Evolutionary conservation across 2,888 invertebrate species (phyloP).

Genomic region (Drosophila rubida): DNA sequence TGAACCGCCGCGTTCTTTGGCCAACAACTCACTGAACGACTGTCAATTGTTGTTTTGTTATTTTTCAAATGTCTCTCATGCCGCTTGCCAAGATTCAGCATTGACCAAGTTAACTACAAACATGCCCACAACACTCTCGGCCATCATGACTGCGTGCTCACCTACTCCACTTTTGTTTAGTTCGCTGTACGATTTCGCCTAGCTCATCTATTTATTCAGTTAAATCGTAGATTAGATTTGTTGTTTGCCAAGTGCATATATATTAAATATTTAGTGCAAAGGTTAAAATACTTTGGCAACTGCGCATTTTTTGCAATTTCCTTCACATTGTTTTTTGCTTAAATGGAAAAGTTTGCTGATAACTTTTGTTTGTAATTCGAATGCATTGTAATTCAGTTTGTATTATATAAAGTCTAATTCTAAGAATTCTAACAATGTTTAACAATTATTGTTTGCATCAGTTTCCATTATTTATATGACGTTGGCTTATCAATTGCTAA

Average conservation of each 20-base stretch:
- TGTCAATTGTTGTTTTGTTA: conserved; percentile 45
- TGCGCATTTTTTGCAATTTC: not conserved
- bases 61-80: conserved; percentile 47
- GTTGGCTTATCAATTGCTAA: not conserved
- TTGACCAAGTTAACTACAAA: conserved; percentile 68
- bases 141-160: conserved; percentile 8
- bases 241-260: not conserved
- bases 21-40: conserved; percentile 60
- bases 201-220: conserved; percentile 46
- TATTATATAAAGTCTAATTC: not conserved
- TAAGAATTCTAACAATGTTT: not conserved
- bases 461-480: not conserved
- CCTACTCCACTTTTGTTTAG: conserved; percentile 35
- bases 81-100: conserved; percentile 62
- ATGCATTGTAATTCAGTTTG: not conserved
- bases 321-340: not conserved
- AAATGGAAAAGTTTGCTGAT: not conserved
- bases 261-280: conserved; percentile 8
- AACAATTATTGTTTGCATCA: not conserved
- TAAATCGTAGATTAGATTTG: conserved; percentile 15
- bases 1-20: conserved; percentile 66
- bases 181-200: not conserved
- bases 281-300: not conserved
- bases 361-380: not conserved
- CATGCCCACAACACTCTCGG: conserved; percentile 1